Percentiles rank a stretch among this genome's conserved stretches.
Evolutionary conservation across 2,113 vertebrate genomes (phyloP).

Genomic region (Syngnathus scovelli): DNA sequence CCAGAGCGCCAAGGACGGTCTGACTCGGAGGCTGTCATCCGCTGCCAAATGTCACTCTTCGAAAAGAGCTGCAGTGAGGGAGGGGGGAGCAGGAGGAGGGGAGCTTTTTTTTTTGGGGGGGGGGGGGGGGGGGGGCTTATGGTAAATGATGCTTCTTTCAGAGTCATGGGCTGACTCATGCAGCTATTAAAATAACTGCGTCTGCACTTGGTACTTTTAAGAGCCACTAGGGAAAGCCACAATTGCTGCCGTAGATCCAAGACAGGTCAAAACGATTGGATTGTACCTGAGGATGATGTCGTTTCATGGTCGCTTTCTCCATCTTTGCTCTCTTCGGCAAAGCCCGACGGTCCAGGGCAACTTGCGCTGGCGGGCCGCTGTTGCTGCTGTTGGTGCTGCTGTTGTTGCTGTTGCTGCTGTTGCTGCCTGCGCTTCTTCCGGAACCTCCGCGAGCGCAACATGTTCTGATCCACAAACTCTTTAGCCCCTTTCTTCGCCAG

Average conservation of each 20-base stretch:
- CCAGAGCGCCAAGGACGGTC: constrained; percentile 30
- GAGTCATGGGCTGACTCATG: constrained; percentile 25
- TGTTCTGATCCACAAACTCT: constrained; percentile 90
- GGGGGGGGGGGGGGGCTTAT: constrained; percentile 11
- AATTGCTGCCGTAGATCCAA: background rate
- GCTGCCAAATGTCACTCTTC: constrained; percentile 37
- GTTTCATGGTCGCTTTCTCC: constrained; percentile 92
- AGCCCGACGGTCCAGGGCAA: constrained; percentile 70
- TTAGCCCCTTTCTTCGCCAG: constrained; percentile 89
- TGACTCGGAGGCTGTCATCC: constrained; percentile 38
- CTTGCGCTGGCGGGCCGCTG: constrained; percentile 68
- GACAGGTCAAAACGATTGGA: background rate
- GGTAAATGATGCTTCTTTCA: constrained; percentile 37
- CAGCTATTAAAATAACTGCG: constrained; percentile 7
- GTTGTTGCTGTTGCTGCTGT: constrained; percentile 42
- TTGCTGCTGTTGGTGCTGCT: background rate
- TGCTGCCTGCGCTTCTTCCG: constrained; percentile 76
- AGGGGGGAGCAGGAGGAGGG: background rate
- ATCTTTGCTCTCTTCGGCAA: constrained; percentile 78
- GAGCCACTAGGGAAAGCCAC: background rate
- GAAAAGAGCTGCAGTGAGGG: constrained; percentile 1
- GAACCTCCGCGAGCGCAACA: constrained; percentile 82
- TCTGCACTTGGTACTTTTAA: background rate
- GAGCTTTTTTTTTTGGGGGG: too few species aligned
- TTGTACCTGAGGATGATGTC: constrained; percentile 89